phyloP scores from a whole-genome alignment of 2,888 invertebrate species.

The Ochropleura plecta region DNA sequence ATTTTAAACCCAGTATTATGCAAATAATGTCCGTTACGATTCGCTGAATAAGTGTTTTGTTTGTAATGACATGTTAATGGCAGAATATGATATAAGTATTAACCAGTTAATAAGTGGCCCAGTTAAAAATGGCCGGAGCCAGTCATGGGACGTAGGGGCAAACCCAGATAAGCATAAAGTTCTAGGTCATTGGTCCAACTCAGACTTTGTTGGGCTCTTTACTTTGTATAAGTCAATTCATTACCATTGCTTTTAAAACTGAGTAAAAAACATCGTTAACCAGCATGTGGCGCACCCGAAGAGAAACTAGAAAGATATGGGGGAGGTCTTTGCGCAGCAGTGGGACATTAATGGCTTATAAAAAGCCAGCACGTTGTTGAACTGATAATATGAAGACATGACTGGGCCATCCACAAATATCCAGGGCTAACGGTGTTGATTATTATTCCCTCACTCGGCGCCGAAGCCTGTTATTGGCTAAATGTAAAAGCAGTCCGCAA shows the following conservation, averaged over 20 bases:
- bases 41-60: conserved; percentile 23
- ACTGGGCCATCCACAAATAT: too few relatives aligned
- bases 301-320: too few relatives aligned
- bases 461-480: too few relatives aligned
- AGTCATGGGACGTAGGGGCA: not conserved
- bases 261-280: not conserved
- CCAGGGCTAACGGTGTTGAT: too few relatives aligned
- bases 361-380: too few relatives aligned
- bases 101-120: not conserved
- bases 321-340: too few relatives aligned
- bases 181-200: not conserved
- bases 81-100: not conserved
- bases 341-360: too few relatives aligned
- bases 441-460: too few relatives aligned
- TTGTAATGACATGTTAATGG: conserved; percentile 19
- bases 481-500: too few relatives aligned
- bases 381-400: too few relatives aligned
- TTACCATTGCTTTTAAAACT: not conserved
- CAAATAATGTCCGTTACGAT: conserved; percentile 35
- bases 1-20: conserved; percentile 47
- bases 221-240: not conserved
- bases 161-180: not conserved
- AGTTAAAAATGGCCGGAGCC: not conserved
- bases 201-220: not conserved
- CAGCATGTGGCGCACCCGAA: too few relatives aligned